Base-by-base conservation (phyloP, 2,797 vertebrate species). In the Antennarius maculatus region DNA sequence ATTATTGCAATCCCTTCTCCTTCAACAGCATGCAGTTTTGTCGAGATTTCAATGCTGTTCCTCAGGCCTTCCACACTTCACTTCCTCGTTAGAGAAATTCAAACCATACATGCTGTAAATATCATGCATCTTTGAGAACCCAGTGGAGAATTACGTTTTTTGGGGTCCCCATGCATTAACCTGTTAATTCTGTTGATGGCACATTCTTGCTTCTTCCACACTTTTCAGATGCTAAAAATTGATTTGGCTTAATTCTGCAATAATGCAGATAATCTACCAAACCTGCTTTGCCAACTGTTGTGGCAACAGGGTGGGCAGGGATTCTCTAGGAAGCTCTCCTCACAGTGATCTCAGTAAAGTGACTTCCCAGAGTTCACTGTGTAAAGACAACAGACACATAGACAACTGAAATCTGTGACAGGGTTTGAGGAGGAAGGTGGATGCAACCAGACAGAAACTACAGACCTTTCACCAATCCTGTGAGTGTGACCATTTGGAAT, bases 341-440 rank as follows among this genome's bases (percentile, higher is more conserved):
- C 34, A 14, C 27, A 51, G 34, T 55, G 17, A 51, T 51, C 16
- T 27, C 18, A 52, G 56, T 52, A 46, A 62, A 42, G 53, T 27
- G n/a, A 23, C 31, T 42, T 31, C 14, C 48, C 4, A 50, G 23
- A 47, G n/a, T 18, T 18, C 29, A 14, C 13, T 28, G 48, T 12
- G 23, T 47, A 17, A 2, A 41, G 55, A 54, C 61, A 39, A 50
- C 12, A 8, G 34, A n/a, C 18, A 42, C 1, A 7, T 2, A 5
- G 6, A 34, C 3, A 41, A 55, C 27, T 2, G 11, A 50, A 29
- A 7, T 50, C 27, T 50, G 31, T 7, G 29, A 41, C 48, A 43
- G 66, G 9, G 43, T 18, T 11, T 15, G 6, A 9, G 57, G 42
- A 41, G 34, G n/a, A 3, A 7, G 5, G 10, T 11, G 6, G 9